Conservation (phyloP, 2,888 invertebrate species). For the Cheilosia grossa region DNA sequence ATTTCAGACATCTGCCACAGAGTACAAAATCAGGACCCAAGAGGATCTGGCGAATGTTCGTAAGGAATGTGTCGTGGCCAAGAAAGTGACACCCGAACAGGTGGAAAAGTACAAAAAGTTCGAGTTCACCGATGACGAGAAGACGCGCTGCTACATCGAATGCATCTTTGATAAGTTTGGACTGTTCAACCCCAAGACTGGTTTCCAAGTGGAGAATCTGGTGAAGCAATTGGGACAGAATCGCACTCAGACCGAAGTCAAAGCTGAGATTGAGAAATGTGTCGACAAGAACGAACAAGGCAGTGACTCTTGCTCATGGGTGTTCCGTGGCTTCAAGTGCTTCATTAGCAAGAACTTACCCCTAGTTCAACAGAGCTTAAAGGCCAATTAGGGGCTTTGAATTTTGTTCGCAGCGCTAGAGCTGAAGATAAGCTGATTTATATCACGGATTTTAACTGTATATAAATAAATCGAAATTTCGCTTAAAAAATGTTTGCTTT, state of each 20-base stretch:
- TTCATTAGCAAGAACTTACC: conserved; percentile 82
- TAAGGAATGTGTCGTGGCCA: conserved; percentile 81
- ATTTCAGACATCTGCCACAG: conserved; percentile 79
- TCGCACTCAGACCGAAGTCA: conserved; percentile 80
- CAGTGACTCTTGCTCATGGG: conserved; percentile 81
- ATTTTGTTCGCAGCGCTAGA: conserved; percentile 14
- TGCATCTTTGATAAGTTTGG: conserved; percentile 82
- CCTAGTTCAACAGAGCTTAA: conserved; percentile 82
- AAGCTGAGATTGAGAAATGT: conserved; percentile 81
- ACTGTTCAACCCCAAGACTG: conserved; percentile 81
- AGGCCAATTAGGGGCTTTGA: conserved; percentile 75
- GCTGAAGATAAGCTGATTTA: conserved; percentile 55
- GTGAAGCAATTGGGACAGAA: conserved; percentile 82
- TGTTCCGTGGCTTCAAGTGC: conserved; percentile 82
- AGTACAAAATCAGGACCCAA: conserved; percentile 81
- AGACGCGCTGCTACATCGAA: conserved; percentile 82
- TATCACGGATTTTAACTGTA: conserved; percentile 42
- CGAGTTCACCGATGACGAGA: conserved; percentile 82
- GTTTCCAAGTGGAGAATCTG: conserved; percentile 82
- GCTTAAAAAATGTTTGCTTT: conserved; percentile 25
- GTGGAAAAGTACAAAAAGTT: conserved; percentile 82
- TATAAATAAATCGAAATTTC: conserved; percentile 62
- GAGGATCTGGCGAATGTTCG: conserved; percentile 81
- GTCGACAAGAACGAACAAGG: conserved; percentile 82
- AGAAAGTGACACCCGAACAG: conserved; percentile 80